Percentiles rank a stretch among this genome's conserved stretches.
Evolutionary conservation across 1,140 invertebrate species (phyloP).

Genomic region (Pararge aegeria): DNA sequence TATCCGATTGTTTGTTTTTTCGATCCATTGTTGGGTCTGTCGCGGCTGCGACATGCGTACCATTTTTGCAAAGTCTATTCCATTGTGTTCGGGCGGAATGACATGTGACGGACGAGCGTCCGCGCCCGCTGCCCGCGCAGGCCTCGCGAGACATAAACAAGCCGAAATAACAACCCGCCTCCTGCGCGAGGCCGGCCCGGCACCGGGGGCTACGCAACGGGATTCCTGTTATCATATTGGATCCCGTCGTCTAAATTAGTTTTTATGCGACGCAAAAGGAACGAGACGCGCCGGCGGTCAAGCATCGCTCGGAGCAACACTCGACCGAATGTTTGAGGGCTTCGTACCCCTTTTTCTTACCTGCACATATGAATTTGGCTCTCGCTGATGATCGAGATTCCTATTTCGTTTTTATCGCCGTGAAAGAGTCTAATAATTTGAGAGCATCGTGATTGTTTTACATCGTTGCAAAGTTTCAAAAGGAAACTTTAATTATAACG

Average conservation of each 20-base stretch:
- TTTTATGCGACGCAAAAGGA: constrained; percentile 62
- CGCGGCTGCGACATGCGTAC: constrained; percentile 64
- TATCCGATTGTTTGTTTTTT: constrained; percentile 79
- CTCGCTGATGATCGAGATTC: neutral
- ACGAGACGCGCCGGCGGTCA: constrained; percentile 53
- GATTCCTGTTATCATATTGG: constrained; percentile 74
- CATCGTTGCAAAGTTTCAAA: neutral
- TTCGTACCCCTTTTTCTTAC: constrained; percentile 47
- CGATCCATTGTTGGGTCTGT: constrained; percentile 62
- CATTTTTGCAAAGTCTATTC: constrained; percentile 74
- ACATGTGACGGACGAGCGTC: constrained; percentile 67
- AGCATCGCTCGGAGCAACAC: constrained; percentile 65
- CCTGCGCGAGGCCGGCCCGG: constrained; percentile 28
- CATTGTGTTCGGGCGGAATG: constrained; percentile 66
- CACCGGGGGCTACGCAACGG: constrained; percentile 69
- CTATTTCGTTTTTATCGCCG: neutral
- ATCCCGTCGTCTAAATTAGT: constrained; percentile 68
- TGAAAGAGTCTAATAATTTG: neutral
- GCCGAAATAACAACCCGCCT: constrained; percentile 5
- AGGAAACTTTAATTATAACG: neutral
- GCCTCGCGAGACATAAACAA: neutral
- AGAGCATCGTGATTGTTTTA: neutral
- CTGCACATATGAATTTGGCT: constrained; percentile 26
- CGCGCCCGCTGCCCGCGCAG: constrained; percentile 36
- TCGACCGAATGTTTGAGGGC: constrained; percentile 54